A percentile compares a stretch with the other conserved stretches of the same genome.
phyloP scores from a whole-genome alignment of 1,140 invertebrate genomes.

The Dysdera silvatica region DNA sequence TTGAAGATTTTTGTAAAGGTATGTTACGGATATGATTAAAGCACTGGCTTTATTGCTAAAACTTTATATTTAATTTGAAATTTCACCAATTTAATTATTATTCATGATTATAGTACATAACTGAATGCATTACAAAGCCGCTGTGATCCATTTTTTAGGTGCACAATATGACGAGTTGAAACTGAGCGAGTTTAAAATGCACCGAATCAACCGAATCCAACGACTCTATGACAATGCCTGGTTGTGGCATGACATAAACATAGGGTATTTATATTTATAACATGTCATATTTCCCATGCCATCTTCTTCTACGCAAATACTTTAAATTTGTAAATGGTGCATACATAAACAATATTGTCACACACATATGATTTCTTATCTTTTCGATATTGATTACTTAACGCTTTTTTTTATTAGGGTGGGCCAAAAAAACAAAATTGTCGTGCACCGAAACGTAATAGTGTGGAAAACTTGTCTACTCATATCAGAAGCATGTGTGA shows the following conservation, averaged over 20 bases:
- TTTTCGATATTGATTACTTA: too few species aligned
- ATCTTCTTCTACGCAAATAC: not conserved
- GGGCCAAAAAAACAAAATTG: too few species aligned
- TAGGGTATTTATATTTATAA: conserved; percentile 54
- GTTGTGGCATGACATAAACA: conserved; percentile 92
- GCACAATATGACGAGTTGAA: conserved; percentile 13
- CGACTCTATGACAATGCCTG: conserved; percentile 88
- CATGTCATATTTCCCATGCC: too few species aligned
- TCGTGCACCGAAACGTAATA: too few species aligned
- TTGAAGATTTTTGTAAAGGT: too few species aligned
- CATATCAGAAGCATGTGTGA: too few species aligned
- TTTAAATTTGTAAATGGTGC: not conserved
- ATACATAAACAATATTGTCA: too few species aligned
- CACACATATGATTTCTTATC: too few species aligned
- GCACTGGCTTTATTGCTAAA: too few species aligned
- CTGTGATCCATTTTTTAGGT: not conserved
- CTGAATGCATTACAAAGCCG: not conserved
- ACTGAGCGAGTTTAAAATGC: conserved; percentile 51
- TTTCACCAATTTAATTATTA: not conserved
- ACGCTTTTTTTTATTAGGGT: too few species aligned
- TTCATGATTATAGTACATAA: not conserved
- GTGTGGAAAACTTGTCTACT: too few species aligned
- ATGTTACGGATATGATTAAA: too few species aligned
- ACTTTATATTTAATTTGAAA: not conserved
- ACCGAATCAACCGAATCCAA: conserved; percentile 74